Percentiles rank a stretch among this genome's conserved stretches.
phyloP scores from a whole-genome alignment of 35 echinoderm and acorn worm species.

The Patiria miniata region DNA sequence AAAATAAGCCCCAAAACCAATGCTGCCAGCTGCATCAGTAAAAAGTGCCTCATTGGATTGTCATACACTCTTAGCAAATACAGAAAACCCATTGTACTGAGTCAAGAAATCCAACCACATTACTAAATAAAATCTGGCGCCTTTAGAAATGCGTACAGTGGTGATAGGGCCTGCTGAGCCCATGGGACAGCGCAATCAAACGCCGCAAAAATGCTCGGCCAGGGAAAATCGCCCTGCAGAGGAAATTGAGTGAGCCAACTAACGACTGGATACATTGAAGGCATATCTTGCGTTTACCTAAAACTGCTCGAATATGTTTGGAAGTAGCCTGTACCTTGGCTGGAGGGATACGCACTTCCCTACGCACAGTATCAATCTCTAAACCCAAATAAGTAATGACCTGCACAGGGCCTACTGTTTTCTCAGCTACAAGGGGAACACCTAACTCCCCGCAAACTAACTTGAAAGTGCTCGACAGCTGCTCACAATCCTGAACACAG shows the following conservation, averaged over 20 bases:
- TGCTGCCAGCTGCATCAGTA: conserved; percentile 32
- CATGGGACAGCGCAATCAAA: background rate
- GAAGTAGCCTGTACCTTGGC: no score
- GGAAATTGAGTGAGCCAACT: conserved; percentile 47
- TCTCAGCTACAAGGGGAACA: no score
- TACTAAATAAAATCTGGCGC: background rate
- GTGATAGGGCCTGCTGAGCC: background rate
- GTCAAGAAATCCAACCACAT: background rate
- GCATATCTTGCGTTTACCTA: background rate
- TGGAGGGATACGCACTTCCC: no score
- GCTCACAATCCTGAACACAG: no score
- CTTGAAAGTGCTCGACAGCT: no score
- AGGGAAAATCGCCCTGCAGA: conserved; percentile 28
- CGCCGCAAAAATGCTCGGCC: conserved; percentile 28
- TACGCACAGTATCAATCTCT: no score
- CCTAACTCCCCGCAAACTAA: no score
- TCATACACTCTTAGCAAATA: background rate
- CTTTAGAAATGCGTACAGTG: background rate
- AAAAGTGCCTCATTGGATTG: background rate
- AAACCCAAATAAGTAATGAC: no score
- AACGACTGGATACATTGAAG: conserved; percentile 31
- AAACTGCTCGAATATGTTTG: no score
- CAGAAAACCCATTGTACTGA: background rate
- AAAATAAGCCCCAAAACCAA: conserved; percentile 43
- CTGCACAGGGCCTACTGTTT: no score